Conservation (phyloP, 2,797 vertebrate species). For the Coendou prehensilis region DNA sequence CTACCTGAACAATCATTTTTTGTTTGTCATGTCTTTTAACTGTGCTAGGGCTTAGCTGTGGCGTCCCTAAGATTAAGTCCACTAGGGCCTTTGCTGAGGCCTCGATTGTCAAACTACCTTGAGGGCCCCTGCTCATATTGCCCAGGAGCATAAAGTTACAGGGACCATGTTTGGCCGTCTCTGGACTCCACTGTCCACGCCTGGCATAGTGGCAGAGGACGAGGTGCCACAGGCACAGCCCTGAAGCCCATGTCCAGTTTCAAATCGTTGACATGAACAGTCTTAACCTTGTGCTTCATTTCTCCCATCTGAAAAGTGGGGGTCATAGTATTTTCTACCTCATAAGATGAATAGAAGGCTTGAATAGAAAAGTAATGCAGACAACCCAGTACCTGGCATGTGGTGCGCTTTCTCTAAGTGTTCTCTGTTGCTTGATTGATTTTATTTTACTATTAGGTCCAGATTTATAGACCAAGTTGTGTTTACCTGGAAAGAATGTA, state of each 20-base stretch:
- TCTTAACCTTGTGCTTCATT: background rate
- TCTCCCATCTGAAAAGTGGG: constrained; percentile 28
- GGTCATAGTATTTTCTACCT: background rate
- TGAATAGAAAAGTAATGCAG: background rate
- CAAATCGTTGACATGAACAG: background rate
- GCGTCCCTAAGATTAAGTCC: background rate
- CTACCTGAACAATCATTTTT: background rate
- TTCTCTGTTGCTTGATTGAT: background rate
- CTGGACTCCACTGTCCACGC: rapidly evolving
- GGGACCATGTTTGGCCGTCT: background rate
- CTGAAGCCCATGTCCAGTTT: background rate
- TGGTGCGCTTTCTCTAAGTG: background rate
- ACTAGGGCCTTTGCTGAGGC: background rate
- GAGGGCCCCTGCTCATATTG: background rate
- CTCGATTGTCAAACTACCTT: rapidly evolving
- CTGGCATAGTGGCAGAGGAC: background rate
- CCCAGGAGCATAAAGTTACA: background rate
- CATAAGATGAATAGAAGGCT: background rate
- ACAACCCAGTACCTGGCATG: background rate
- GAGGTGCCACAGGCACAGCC: too few relatives aligned
- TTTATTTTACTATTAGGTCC: constrained; percentile 36
- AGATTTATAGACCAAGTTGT: background rate
- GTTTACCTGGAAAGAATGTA: background rate
- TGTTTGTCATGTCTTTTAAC: background rate
- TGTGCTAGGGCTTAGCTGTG: background rate